These are phyloP conservation scores for Noctua janthe DNA, from an alignment of 2,888 invertebrate genomes.

Conservation along the genomic window DNA sequence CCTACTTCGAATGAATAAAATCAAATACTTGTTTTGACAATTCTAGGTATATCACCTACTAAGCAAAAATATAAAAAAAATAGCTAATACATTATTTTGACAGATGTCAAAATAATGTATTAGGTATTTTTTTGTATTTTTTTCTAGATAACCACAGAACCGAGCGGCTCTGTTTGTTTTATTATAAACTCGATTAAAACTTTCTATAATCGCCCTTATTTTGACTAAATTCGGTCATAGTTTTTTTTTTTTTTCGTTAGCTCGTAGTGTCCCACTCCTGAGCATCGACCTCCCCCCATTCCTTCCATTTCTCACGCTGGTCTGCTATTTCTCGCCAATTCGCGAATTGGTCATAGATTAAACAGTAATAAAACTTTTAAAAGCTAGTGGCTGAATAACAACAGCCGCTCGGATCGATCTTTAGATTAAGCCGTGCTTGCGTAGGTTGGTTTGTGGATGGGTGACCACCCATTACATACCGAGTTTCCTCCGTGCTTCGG, in stretches of 20 bases:
- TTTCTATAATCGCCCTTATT: constrained; percentile 26
- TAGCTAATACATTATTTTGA: too few relatives aligned
- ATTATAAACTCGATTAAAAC: neutral
- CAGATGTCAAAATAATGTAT: neutral
- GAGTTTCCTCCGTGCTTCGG: too few relatives aligned
- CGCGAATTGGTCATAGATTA: too few relatives aligned
- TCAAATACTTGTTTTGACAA: constrained; percentile 1
- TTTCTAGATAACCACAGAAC: neutral
- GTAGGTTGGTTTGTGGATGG: too few relatives aligned
- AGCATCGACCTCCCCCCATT: too few relatives aligned
- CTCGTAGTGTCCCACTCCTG: too few relatives aligned
- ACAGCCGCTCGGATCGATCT: too few relatives aligned
- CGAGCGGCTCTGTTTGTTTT: neutral
- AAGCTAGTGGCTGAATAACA: neutral
- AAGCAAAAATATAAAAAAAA: neutral
- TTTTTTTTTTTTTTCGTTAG: too few relatives aligned
- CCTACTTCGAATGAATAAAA: neutral
- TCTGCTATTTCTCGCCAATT: too few relatives aligned
- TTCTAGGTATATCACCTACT: neutral
- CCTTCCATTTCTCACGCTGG: too few relatives aligned
- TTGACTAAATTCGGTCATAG: constrained; percentile 5
- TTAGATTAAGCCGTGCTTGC: too few relatives aligned
- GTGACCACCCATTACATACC: too few relatives aligned
- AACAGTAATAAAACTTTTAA: neutral
- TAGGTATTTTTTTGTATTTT: neutral